Evolutionary conservation across 2,797 vertebrate species (phyloP), one percentile per base, ranked within the genome.

Genomic region (Pempheris klunzingeri): DNA sequence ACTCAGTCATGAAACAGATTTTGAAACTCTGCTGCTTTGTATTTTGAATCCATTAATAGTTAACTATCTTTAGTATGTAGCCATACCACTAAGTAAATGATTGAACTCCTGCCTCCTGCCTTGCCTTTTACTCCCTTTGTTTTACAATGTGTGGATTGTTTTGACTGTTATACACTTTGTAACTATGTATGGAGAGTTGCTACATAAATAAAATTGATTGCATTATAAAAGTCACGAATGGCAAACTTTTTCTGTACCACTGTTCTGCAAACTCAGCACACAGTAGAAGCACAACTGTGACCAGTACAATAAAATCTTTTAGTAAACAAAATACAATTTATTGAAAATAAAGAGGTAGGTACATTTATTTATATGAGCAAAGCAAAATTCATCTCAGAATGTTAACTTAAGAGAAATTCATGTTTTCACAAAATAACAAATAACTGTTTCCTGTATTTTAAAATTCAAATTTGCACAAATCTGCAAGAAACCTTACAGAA

Each of bases 311-410:
- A n/a, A 54, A 54, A n/a, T 63, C 30, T 36, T 58, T 0, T 36
- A 53, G 9, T 32, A 85, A 89, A 65, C 70, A 93, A 93, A 92
- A 91, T 85, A 87, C 77, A 43, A 39, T 93, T 92, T 92, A 93
- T 91, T 94, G 71, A 80, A 82, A 84, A 86, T 76, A n/a, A n/a
- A n/a, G n/a, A n/a, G n/a, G n/a, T n/a, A n/a, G n/a, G 74, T 54
- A 62, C 44, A 81, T 13, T n/a, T 46, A 38, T 68, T 82, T 15
- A 77, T 15, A 43, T 32, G 11, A 74, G 18, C 22, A 68, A 73
- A 57, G 69, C 10, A 57, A 72, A 70, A 36, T 12, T n/a, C 0
- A 54, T 12, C 17, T 52, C 24, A 63, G 34, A 62, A 41, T 24
- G 13, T 67, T 10, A 47, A 64, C 3, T 55, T 17, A 59, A 58